These are phyloP conservation scores for Arenaria interpres DNA, from an alignment of 2,113 vertebrate genomes.

Conservation along the genomic window DNA sequence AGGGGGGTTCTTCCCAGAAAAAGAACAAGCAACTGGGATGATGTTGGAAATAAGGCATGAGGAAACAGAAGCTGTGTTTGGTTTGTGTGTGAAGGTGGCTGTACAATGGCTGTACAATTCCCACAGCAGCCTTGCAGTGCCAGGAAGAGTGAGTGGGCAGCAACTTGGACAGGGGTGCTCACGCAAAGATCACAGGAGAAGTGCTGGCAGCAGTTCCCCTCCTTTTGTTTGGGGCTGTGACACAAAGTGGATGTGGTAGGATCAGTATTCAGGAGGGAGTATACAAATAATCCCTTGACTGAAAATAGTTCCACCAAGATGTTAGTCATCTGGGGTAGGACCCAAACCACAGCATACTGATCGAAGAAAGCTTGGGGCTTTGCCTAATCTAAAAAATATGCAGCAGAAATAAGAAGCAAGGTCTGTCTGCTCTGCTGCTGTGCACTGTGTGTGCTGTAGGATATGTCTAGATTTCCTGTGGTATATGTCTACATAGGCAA, in stretches of 20 bases:
- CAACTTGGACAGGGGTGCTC: background rate
- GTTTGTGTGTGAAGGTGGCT: background rate
- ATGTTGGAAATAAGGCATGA: background rate
- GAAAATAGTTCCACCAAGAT: slow-evolving; percentile 53
- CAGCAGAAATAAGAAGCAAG: background rate
- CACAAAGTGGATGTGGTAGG: slow-evolving; percentile 56
- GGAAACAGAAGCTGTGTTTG: slow-evolving; percentile 34
- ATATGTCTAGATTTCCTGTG: background rate
- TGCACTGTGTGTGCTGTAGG: background rate
- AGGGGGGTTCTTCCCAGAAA: background rate
- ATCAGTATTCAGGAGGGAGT: slow-evolving; percentile 35
- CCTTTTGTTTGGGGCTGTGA: slow-evolving; percentile 43
- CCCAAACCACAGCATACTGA: slow-evolving; percentile 55
- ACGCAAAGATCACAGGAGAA: slow-evolving; percentile 13
- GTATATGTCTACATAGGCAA: background rate
- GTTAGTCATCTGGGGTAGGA: slow-evolving; percentile 55
- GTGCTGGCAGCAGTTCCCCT: background rate
- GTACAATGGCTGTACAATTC: background rate
- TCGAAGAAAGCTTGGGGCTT: slow-evolving; percentile 23
- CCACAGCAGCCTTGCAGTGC: background rate
- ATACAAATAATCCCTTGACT: slow-evolving; percentile 43
- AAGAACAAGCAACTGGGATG: background rate
- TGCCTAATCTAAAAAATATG: slow-evolving; percentile 42
- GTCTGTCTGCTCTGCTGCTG: background rate
- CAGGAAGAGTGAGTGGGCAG: slow-evolving; percentile 9